Conservation (phyloP, 1,140 invertebrate genomes). For the Conopomorpha cramerella region DNA sequence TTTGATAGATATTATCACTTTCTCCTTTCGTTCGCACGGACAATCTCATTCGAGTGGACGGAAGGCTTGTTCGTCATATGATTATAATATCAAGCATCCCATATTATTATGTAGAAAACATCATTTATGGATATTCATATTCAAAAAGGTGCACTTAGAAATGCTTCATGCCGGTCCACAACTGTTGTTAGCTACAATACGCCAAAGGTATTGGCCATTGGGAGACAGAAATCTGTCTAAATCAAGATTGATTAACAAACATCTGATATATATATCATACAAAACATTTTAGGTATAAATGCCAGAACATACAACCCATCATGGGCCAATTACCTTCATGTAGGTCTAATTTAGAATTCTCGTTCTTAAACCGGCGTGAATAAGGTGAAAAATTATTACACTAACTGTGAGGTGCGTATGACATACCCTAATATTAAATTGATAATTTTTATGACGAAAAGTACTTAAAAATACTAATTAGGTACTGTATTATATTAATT, state of each 20-base stretch:
- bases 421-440: too few species aligned
- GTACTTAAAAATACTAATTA: too few species aligned
- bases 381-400: conserved; percentile 11
- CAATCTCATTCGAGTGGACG: too few species aligned
- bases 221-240: neutral
- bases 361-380: conserved; percentile 6
- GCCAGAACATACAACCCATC: neutral
- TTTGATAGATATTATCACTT: too few species aligned
- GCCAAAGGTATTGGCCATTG: neutral
- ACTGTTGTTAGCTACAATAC: neutral
- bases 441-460: too few species aligned
- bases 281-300: neutral
- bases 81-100: neutral
- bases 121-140: neutral
- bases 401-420: too few species aligned
- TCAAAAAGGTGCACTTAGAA: neutral
- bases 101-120: neutral
- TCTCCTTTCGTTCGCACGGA: too few species aligned
- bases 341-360: neutral
- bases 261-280: too few species aligned
- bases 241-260: neutral
- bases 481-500: too few species aligned
- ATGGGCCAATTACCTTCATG: neutral
- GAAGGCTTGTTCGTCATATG: too few species aligned
- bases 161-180: neutral